A percentile compares a stretch with the other conserved stretches of the same genome.
Conservation (phyloP, 2,888 invertebrate genomes). For the Nineta flava region DNA sequence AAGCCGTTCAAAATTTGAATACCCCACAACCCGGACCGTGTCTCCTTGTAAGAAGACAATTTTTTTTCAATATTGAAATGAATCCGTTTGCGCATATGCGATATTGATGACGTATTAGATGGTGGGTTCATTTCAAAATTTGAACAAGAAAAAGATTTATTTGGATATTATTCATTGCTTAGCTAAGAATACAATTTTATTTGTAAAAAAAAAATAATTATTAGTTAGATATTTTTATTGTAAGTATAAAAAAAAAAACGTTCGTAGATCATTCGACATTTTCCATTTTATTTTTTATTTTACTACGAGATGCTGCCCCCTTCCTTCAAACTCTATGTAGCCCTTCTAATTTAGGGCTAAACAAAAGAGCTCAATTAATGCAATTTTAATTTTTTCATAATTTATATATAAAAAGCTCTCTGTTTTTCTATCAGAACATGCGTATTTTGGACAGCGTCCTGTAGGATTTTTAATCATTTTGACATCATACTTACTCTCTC, state of each 20-base stretch:
- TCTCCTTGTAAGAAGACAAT: too few species aligned
- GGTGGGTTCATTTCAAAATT: too few species aligned
- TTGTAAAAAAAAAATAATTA: constrained; percentile 27
- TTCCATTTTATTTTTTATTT: background rate
- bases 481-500: too few species aligned
- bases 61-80: background rate
- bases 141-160: background rate
- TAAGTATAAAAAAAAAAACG: constrained; percentile 20
- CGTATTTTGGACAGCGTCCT: constrained; percentile 1
- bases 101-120: too few species aligned
- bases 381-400: background rate
- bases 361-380: background rate
- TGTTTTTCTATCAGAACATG: background rate
- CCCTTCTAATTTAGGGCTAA: background rate
- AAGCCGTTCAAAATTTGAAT: too few species aligned
- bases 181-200: constrained; percentile 25
- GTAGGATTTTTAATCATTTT: background rate
- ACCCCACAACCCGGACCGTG: too few species aligned
- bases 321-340: background rate
- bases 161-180: constrained; percentile 22
- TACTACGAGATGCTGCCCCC: constrained; percentile 1
- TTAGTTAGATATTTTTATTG: constrained; percentile 28
- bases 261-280: background rate
- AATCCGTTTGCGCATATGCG: background rate
- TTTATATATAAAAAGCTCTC: background rate